phyloP scores from a whole-genome alignment of 2,888 invertebrate species.

The Invenusta paracnida region DNA sequence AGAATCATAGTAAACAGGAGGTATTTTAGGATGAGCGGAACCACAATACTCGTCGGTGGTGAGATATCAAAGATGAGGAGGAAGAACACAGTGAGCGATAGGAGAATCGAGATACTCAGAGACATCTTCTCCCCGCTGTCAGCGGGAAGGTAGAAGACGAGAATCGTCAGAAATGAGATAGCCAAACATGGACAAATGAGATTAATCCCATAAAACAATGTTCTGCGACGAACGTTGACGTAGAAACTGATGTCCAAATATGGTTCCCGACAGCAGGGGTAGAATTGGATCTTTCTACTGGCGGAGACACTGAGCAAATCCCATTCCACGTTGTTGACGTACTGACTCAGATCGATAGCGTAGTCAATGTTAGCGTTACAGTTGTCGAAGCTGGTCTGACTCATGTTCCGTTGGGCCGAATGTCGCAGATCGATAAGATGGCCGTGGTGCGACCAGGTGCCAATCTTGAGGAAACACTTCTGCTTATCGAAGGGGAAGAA shows the following conservation, averaged over 20 bases:
- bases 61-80: constrained; percentile 84
- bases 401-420: constrained; percentile 35
- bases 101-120: constrained; percentile 88
- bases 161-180: constrained; percentile 82
- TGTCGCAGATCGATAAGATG: constrained; percentile 49
- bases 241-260: constrained; percentile 49
- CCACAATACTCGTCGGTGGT: constrained; percentile 84
- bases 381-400: constrained; percentile 43
- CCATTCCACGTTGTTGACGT: constrained; percentile 45
- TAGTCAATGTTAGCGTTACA: constrained; percentile 44
- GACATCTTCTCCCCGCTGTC: constrained; percentile 96
- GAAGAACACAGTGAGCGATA: constrained; percentile 93
- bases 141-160: constrained; percentile 89
- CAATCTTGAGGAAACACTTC: constrained; percentile 82
- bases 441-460: constrained; percentile 67
- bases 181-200: constrained; percentile 69
- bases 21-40: constrained; percentile 66
- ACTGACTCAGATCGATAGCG: constrained; percentile 44
- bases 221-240: constrained; percentile 80
- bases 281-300: constrained; percentile 43
- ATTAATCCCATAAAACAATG: constrained; percentile 76
- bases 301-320: constrained; percentile 62
- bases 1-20: constrained; percentile 95
- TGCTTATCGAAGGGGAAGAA: constrained; percentile 92
- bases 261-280: constrained; percentile 50